phyloP scores from a whole-genome alignment of 2,888 invertebrate species.

The Papilio protenor region DNA sequence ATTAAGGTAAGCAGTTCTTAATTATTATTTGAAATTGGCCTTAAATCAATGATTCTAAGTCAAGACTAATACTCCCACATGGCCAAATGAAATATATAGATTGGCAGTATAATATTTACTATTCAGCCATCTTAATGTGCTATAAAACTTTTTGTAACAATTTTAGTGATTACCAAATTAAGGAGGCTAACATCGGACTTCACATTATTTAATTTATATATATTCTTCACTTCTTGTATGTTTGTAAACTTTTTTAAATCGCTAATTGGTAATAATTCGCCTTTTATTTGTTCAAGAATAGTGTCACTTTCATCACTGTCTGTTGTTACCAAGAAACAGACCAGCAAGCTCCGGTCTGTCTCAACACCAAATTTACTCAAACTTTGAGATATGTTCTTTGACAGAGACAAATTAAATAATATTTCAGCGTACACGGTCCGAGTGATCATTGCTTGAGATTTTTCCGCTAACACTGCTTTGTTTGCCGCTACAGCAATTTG shows the following conservation, averaged over 20 bases:
- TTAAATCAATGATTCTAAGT: background rate
- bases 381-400: conserved; percentile 88
- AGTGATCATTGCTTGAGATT: conserved; percentile 81
- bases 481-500: conserved; percentile 87
- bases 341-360: conserved; percentile 60
- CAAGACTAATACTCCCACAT: background rate
- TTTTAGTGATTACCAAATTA: conserved; percentile 87
- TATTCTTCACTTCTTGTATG: conserved; percentile 79
- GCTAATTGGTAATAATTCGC: conserved; percentile 78
- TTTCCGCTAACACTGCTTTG: conserved; percentile 83
- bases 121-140: conserved; percentile 59
- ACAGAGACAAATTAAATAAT: conserved; percentile 87
- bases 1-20: background rate
- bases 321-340: conserved; percentile 65
- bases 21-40: background rate
- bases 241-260: conserved; percentile 78
- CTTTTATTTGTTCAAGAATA: conserved; percentile 80
- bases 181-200: conserved; percentile 74
- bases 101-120: background rate
- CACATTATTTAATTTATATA: conserved; percentile 84
- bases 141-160: conserved; percentile 86
- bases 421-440: conserved; percentile 87
- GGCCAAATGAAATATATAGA: background rate
- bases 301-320: conserved; percentile 58
- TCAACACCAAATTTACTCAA: conserved; percentile 86